These are phyloP conservation scores for Entomobrya proxima DNA, from an alignment of 2,888 invertebrate species.

Conservation along the genomic window DNA sequence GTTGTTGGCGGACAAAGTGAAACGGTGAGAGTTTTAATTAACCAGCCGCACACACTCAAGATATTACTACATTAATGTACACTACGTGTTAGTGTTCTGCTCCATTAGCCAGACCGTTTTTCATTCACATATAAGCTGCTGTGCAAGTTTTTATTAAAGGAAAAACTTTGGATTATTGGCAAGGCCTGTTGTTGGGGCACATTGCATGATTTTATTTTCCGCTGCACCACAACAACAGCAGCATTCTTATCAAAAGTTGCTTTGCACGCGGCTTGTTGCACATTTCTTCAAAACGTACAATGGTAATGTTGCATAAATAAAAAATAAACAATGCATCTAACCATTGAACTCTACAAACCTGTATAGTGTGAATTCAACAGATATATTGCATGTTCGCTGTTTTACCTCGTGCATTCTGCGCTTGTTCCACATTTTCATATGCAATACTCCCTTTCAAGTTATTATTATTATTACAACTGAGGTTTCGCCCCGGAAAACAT, in stretches of 20 bases:
- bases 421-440: neutral
- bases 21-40: constrained; percentile 21
- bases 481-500: neutral
- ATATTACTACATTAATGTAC: no score
- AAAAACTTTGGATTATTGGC: no score
- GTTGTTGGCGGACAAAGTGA: neutral
- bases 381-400: neutral
- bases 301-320: constrained; percentile 10
- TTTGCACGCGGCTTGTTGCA: constrained; percentile 22
- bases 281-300: neutral
- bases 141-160: neutral
- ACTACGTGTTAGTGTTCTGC: no score
- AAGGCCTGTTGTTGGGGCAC: neutral
- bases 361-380: neutral
- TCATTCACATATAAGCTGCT: no score
- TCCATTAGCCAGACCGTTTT: neutral
- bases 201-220: neutral
- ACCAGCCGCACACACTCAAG: no score
- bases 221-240: neutral
- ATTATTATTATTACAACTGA: neutral
- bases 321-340: neutral
- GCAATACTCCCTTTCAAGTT: neutral
- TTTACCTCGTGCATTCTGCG: neutral
- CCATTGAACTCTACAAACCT: neutral
- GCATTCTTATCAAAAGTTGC: neutral